phyloP scores from a whole-genome alignment of 2,113 vertebrate genomes.

The Chloroceryle aenea region DNA sequence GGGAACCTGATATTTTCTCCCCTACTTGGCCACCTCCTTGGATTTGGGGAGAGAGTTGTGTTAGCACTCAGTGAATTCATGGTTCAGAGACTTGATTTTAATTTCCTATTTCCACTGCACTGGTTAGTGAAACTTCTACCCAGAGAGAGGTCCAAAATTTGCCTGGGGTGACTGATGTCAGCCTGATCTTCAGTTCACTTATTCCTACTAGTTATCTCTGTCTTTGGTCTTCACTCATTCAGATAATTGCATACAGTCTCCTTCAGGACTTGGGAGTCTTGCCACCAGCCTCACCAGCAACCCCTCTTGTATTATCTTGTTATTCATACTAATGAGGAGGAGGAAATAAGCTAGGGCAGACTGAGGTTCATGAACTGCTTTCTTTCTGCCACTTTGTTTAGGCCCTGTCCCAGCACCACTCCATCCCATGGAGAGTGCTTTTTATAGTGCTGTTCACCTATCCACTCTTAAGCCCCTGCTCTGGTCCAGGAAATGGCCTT shows the following conservation, averaged over 20 bases:
- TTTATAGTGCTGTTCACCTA: background rate
- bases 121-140: conserved; percentile 23
- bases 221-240: conserved; percentile 11
- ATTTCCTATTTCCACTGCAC: conserved; percentile 38
- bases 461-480: background rate
- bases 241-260: background rate
- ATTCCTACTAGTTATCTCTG: conserved; percentile 25
- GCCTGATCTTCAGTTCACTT: conserved; percentile 49
- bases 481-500: background rate
- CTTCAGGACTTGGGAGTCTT: background rate
- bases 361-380: background rate
- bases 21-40: background rate
- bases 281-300: background rate
- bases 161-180: conserved; percentile 55
- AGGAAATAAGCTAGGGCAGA: background rate
- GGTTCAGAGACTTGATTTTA: conserved; percentile 44
- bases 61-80: conserved; percentile 30
- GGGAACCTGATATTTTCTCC: conserved; percentile 24
- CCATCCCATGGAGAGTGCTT: background rate
- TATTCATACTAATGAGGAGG: background rate
- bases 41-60: background rate
- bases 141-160: background rate
- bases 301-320: background rate
- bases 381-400: background rate
- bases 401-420: background rate